Percentiles rank a stretch among this genome's conserved stretches.
These are phyloP conservation scores for Oreochromis niloticus DNA, from an alignment of 2,113 vertebrate genomes.

Conservation along the genomic window DNA sequence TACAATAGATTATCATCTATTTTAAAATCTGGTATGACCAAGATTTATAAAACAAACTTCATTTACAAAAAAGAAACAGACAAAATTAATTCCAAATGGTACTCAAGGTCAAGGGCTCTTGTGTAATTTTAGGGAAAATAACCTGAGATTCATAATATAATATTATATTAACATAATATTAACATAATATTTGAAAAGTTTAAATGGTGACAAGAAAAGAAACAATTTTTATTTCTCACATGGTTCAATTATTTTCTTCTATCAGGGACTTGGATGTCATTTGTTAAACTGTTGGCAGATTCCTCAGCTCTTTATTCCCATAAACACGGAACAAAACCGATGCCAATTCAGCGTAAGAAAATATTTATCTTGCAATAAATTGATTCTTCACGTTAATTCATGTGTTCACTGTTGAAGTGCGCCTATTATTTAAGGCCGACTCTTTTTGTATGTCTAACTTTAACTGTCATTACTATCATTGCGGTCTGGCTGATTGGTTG, in stretches of 20 bases:
- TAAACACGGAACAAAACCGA: neutral
- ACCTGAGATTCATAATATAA: neutral
- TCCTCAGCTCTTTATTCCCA: conserved; percentile 16
- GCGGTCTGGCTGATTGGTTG: conserved; percentile 53
- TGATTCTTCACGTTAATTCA: conserved; percentile 56
- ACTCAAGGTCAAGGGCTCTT: neutral
- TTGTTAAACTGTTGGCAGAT: neutral
- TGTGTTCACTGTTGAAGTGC: conserved; percentile 42
- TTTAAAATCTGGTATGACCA: no score
- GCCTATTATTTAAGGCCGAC: conserved; percentile 41
- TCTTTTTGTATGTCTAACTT: conserved; percentile 52
- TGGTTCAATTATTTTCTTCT: neutral
- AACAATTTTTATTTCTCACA: neutral
- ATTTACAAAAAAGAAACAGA: neutral
- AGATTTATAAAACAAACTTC: neutral
- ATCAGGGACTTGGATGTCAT: neutral
- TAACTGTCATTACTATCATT: conserved; percentile 45
- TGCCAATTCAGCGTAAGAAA: conserved; percentile 34
- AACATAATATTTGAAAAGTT: neutral
- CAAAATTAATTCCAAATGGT: neutral
- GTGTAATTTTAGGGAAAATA: neutral
- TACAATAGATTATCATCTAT: neutral
- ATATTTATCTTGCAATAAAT: conserved; percentile 55
- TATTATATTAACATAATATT: neutral
- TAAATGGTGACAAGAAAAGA: neutral